Base-by-base conservation (phyloP, 2,797 vertebrate species). In the Pseudomugil tenellus region DNA sequence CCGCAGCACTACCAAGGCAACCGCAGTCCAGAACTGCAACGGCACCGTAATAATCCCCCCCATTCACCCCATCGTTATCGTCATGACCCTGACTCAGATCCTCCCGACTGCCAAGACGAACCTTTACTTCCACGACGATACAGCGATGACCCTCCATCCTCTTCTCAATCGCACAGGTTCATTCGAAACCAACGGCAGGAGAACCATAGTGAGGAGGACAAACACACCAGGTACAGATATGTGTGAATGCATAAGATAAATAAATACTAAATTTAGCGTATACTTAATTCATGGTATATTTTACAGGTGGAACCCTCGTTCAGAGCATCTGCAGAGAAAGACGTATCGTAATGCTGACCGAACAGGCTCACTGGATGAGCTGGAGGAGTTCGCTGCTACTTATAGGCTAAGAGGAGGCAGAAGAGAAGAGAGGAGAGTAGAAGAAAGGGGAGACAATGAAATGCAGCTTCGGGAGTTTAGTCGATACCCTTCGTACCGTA, bases 261-360 rank as follows among this genome's bases (percentile, higher is more conserved):
- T 26, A 10, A 5, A 31, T 39, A 21, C 9, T 7, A 5, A 63
- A n/a, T 35, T 41, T 46, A 51, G 28, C 6, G 10, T 13, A 21
- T 25, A 61, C 3, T 28, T 43, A 37, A 70, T 31, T 53, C 0
- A 3, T 39, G 17, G 55, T 49, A 2, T 56, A 3, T 64, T 48
- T 59, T 69, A 0, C 84, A 96, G 97, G 88, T 97, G 95, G 93
- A 96, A 97, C 68, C 95, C 96, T 74, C 96, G 96, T 59, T 98
- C 97, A 0, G 97, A 98, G 86, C 96, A 96, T 91, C 87, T 98
- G 76, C 96, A 97, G 16, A 95, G 97, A 11, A 98, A 98, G 87
- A 91, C 90, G 0, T 97, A 96, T 75, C 94, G 91, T 0, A 77
- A 93, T 2, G 76, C 77, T 1, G 91, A 86, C 34, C 95, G 96